phyloP scores from a whole-genome alignment of 2,797 vertebrate species.

The Streptopelia turtur region DNA sequence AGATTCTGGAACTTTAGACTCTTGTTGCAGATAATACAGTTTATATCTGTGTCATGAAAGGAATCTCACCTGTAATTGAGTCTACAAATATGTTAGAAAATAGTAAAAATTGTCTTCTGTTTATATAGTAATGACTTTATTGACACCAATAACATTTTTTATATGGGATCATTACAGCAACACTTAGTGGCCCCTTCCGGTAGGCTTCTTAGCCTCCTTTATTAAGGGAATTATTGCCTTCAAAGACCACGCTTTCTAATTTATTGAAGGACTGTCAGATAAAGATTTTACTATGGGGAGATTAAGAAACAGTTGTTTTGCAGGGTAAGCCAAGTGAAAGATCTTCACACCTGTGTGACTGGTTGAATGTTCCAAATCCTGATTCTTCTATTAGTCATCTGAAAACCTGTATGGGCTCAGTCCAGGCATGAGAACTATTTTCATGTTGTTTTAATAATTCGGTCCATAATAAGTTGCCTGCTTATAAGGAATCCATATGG shows the following conservation, averaged over 20 bases:
- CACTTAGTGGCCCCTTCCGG: background rate
- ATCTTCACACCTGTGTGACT: background rate
- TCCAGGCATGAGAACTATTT: background rate
- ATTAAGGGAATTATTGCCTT: background rate
- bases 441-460: background rate
- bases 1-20: background rate
- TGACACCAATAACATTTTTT: background rate
- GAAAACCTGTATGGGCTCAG: background rate
- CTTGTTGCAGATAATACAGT: background rate
- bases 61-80: background rate
- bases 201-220: background rate
- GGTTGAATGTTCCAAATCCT: background rate
- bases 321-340: background rate
- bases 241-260: background rate
- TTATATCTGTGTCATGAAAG: background rate
- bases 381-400: background rate
- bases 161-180: background rate
- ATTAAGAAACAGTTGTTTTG: slow-evolving; percentile 10
- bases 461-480: background rate
- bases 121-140: background rate
- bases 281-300: background rate
- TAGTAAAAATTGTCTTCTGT: background rate
- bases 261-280: background rate
- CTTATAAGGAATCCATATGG: background rate
- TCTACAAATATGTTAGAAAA: background rate